Evolutionary conservation across 2,113 vertebrate species (phyloP).

Genomic region (Hyaena hyaena): DNA sequence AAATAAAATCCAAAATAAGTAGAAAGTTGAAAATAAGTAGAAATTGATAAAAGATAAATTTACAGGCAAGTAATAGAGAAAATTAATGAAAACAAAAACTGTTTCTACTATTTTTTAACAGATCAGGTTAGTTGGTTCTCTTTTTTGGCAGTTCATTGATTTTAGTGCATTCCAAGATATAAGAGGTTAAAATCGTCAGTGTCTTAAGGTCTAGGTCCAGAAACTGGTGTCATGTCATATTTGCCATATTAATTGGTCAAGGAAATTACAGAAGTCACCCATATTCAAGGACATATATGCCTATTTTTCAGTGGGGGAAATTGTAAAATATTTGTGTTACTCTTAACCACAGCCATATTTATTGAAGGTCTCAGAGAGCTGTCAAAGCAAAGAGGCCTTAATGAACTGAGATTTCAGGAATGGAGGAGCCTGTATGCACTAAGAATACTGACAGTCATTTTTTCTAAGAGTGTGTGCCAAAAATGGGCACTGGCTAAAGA

Average conservation of each 20-base stretch:
- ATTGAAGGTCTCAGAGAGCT: not conserved
- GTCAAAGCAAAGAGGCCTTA: not conserved
- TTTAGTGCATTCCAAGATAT: not conserved
- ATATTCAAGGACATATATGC: not conserved
- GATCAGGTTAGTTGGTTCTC: not conserved
- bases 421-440: not conserved
- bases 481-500: not conserved
- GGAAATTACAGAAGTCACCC: not conserved
- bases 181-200: not conserved
- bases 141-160: not conserved
- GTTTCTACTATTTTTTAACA: not conserved
- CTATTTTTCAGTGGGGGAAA: not conserved
- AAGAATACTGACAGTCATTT: not conserved
- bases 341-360: not conserved
- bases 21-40: not conserved
- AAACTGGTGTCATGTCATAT: not conserved
- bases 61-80: not conserved
- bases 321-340: not conserved
- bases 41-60: not conserved
- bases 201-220: not conserved
- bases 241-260: not conserved
- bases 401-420: not conserved
- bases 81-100: not conserved
- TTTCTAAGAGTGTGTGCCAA: not conserved
- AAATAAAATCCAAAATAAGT: constrained; percentile 4